phyloP scores from a whole-genome alignment of 1,140 invertebrate species.

The Drosophila ananassae region DNA sequence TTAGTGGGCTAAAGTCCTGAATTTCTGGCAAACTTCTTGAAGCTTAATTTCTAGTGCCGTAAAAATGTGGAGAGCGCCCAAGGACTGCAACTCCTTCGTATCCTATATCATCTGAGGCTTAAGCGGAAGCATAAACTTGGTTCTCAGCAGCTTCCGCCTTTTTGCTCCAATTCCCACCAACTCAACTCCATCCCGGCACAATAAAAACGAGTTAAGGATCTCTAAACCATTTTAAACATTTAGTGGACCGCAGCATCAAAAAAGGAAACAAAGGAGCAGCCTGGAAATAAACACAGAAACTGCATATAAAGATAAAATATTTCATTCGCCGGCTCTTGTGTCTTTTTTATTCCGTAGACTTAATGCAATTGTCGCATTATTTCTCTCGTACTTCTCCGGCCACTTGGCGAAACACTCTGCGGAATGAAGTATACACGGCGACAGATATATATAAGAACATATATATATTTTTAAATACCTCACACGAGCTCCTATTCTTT shows the following conservation, averaged over 20 bases:
- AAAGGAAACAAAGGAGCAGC: background rate
- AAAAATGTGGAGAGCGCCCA: constrained; percentile 23
- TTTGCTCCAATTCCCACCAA: constrained; percentile 9
- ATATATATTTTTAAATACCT: constrained; percentile 52
- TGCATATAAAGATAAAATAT: constrained; percentile 63
- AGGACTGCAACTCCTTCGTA: constrained; percentile 8
- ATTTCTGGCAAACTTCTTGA: background rate
- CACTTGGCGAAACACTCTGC: constrained; percentile 25
- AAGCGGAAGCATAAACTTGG: constrained; percentile 22
- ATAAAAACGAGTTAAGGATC: constrained; percentile 59
- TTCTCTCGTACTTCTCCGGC: constrained; percentile 31
- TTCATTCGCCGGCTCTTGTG: constrained; percentile 30
- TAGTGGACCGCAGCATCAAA: constrained; percentile 48
- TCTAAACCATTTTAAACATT: constrained; percentile 61
- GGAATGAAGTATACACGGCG: constrained; percentile 38
- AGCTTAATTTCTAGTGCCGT: background rate
- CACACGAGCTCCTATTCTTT: constrained; percentile 8
- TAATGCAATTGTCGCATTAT: constrained; percentile 66
- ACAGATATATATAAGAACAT: constrained; percentile 19
- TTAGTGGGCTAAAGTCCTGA: background rate
- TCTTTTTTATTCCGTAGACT: constrained; percentile 37
- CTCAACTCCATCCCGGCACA: constrained; percentile 38
- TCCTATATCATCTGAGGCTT: constrained; percentile 34
- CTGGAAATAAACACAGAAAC: constrained; percentile 16
- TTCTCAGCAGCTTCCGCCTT: background rate